These are phyloP conservation scores for Eupithecia abbreviata DNA, from an alignment of 2,888 invertebrate genomes.

Conservation along the genomic window DNA sequence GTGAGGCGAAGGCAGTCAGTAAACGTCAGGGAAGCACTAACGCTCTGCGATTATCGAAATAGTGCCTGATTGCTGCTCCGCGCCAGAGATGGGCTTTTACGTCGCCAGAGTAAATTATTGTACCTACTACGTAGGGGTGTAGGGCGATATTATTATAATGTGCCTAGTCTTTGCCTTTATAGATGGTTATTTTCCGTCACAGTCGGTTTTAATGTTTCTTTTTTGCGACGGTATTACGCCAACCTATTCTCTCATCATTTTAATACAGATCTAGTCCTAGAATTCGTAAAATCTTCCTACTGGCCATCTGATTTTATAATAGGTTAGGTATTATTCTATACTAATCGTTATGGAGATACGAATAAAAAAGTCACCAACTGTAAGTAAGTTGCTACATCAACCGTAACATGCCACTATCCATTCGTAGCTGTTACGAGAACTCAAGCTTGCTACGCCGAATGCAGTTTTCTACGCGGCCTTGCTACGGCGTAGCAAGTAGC, in stretches of 20 bases:
- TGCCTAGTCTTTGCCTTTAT: background rate
- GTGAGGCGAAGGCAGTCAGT: background rate
- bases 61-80: conserved; percentile 29
- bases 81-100: conserved; percentile 2
- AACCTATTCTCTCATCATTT: no score
- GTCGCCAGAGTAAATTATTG: background rate
- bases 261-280: no score
- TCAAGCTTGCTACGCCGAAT: background rate
- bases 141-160: background rate
- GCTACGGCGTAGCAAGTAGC: background rate
- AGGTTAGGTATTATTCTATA: background rate
- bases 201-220: no score
- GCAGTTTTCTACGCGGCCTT: background rate
- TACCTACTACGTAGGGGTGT: background rate
- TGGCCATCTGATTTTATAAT: background rate
- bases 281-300: no score
- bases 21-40: conserved; percentile 28
- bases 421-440: no score
- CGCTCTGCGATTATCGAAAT: conserved; percentile 37
- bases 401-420: background rate
- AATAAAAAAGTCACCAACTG: background rate
- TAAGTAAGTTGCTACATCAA: background rate
- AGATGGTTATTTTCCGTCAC: no score
- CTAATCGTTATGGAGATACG: no score
- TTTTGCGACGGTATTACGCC: no score